phyloP scores from a whole-genome alignment of 1,140 invertebrate species.

The Helicoverpa armigera region DNA sequence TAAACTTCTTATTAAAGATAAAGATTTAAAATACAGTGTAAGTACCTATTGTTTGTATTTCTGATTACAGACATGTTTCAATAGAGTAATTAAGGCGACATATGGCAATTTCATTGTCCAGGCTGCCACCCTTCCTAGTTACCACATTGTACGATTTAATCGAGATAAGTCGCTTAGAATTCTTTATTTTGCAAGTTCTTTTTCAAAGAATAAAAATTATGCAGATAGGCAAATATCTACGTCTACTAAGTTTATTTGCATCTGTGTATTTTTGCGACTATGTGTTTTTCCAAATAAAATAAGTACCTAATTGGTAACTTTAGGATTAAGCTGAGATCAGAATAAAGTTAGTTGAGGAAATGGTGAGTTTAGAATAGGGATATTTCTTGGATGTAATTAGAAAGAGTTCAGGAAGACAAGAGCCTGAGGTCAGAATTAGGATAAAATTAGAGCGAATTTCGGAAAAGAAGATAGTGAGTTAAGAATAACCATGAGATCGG shows the following conservation, averaged over 20 bases:
- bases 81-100: conserved; percentile 55
- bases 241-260: background rate
- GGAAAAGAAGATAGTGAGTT: background rate
- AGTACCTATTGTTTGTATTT: conserved; percentile 39
- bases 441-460: no score
- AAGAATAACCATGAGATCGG: no score
- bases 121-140: conserved; percentile 71
- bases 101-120: conserved; percentile 75
- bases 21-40: background rate
- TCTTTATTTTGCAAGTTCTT: conserved; percentile 75
- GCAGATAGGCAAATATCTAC: background rate
- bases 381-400: no score
- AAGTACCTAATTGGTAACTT: no score
- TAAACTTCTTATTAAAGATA: no score
- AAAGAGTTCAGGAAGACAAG: no score
- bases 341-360: no score
- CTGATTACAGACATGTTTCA: conserved; percentile 43
- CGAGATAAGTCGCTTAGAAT: conserved; percentile 65
- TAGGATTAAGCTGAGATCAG: no score
- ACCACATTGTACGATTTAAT: conserved; percentile 72
- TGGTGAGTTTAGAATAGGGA: no score
- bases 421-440: no score
- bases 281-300: no score
- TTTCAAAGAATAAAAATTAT: conserved; percentile 60
- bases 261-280: no score